Base-by-base conservation (phyloP, 2,888 invertebrate species). In the Drosophila aldrichi region DNA sequence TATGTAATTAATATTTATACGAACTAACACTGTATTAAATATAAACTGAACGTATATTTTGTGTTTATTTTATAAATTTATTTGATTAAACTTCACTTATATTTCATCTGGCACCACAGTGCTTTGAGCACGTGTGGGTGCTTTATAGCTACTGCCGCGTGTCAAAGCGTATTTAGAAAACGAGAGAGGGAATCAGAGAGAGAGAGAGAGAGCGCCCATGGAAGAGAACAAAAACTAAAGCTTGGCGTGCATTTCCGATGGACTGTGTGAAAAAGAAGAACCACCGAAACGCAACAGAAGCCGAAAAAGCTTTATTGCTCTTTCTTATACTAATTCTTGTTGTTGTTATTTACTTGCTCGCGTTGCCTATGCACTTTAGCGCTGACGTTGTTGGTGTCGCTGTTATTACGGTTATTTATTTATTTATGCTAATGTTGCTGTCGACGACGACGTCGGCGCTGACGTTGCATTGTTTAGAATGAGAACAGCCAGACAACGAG, bases 341-440 rank as follows among this genome's bases (percentile, higher is more conserved):
- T 74, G 68, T 64, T 81, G 64, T 65, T 74, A 51, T 82, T 84
- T 76, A 74, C 71, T 72, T 66, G 74, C 72, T 70, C 70, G 59
- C 72, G 79, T 74, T 79, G 74, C 72, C 70, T 77, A 60, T 76
- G 71, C 73, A 77, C 68, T 78, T 77, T 71, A 58, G 51, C 61
- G 57, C 60, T 62, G 68, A 51, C 65, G 32, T 65, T 69, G 58
- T 51, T 68, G 32, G 56, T 66, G 48, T 64, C 34, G 77, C 69
- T 81, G 84, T 68, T 70, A 74, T 78, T 82, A 87, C 83, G 72
- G 85, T 87, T 87, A 85, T 85, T 85, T 85, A 85, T 85, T 85
- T 85, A 86, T 86, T 87, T 86, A 86, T 86, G 87, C 74, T 86
- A 82, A 86, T 86, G 81, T 74, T 77, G 81, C 63, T 73, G 73